These are phyloP conservation scores for Mesocricetus auratus DNA, from an alignment of 2,113 vertebrate species.

Conservation along the genomic window DNA sequence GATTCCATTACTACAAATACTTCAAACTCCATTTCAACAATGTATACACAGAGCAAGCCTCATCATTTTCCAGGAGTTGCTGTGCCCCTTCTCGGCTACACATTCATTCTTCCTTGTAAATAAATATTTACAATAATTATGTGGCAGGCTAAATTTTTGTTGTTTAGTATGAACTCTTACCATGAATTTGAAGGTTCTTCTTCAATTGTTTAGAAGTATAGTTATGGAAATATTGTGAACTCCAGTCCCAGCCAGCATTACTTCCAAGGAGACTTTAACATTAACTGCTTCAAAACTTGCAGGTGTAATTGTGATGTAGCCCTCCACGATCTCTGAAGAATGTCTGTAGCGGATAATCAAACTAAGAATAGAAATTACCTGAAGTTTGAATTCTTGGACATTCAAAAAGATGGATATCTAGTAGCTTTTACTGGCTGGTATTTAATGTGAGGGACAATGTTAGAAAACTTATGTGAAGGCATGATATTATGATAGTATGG, in stretches of 20 bases:
- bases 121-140: constrained; percentile 16
- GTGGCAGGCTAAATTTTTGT: neutral
- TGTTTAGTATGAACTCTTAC: neutral
- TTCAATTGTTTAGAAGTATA: neutral
- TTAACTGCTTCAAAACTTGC: neutral
- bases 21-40: constrained; percentile 39
- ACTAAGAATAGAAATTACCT: constrained; percentile 22
- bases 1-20: constrained; percentile 16
- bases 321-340: neutral
- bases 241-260: neutral
- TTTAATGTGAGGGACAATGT: neutral
- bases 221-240: neutral
- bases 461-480: constrained; percentile 38
- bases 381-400: constrained; percentile 22
- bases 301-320: constrained; percentile 24
- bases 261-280: constrained; percentile 21
- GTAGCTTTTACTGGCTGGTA: neutral
- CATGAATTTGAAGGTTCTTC: neutral
- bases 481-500: neutral
- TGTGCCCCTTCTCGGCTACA: neutral
- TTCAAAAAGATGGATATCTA: constrained; percentile 2
- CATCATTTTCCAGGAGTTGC: neutral
- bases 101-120: constrained; percentile 1
- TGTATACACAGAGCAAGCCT: neutral
- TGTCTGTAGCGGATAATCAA: neutral